Evolutionary conservation across 1,140 invertebrate species (phyloP).

Genomic region (Sycophila sp.): DNA sequence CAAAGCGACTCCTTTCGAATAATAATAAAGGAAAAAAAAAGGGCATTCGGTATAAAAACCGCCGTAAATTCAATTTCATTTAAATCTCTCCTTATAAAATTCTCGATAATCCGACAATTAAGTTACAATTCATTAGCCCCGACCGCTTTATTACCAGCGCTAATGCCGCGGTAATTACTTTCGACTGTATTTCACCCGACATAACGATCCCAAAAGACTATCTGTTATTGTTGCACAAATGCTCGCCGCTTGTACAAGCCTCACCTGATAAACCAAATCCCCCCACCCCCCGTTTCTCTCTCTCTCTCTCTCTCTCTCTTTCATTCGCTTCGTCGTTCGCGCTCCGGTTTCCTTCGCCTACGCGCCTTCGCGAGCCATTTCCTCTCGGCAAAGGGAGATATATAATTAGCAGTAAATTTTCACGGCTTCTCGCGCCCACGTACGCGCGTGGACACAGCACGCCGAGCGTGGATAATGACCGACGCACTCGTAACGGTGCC

Average conservation of each 20-base stretch:
- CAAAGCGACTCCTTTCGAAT: neutral
- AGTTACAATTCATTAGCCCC: constrained; percentile 32
- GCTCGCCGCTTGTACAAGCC: constrained; percentile 4
- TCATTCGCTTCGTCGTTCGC: too few species aligned
- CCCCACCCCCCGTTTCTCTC: neutral
- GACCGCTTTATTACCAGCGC: constrained; percentile 1
- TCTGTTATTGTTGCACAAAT: constrained; percentile 26
- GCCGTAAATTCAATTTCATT: neutral
- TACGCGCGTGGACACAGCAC: neutral
- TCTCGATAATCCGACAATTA: constrained; percentile 29
- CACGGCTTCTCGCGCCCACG: constrained; percentile 21
- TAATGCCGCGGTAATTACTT: constrained; percentile 19
- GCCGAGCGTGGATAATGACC: constrained; percentile 6
- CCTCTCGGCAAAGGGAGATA: constrained; percentile 25
- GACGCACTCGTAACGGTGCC: neutral
- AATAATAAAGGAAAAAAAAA: too few species aligned
- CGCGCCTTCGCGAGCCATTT: constrained; percentile 14
- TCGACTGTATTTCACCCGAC: constrained; percentile 21
- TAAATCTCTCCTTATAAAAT: constrained; percentile 16
- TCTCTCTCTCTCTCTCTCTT: neutral
- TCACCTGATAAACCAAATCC: constrained; percentile 28
- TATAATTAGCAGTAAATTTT: constrained; percentile 46
- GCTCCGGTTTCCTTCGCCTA: constrained; percentile 19
- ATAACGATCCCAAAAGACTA: constrained; percentile 26
- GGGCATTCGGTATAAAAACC: neutral